Evolutionary conservation across 2,888 invertebrate genomes (phyloP).

Genomic region (Allophyes oxyacanthae): DNA sequence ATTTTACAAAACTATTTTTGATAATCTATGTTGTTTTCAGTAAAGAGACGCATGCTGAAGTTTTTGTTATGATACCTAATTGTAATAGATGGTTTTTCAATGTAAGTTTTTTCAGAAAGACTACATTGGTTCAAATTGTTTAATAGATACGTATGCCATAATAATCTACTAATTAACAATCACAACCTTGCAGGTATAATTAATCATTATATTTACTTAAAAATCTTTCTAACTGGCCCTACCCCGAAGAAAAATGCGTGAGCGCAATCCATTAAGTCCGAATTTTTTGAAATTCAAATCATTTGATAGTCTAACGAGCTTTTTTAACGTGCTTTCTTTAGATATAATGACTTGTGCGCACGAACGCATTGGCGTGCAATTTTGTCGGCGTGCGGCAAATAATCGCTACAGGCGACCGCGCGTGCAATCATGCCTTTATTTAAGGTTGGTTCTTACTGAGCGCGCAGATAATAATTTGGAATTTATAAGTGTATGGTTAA

Average conservation of each 20-base stretch:
- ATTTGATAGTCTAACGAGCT: conserved; percentile 55
- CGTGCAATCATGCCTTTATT: conserved; percentile 73
- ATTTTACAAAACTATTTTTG: too few species aligned
- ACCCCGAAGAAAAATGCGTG: conserved; percentile 26
- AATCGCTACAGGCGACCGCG: conserved; percentile 77
- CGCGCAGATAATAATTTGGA: conserved; percentile 22
- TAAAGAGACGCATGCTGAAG: too few species aligned
- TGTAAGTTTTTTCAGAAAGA: too few species aligned
- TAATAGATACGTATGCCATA: too few species aligned
- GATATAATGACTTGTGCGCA: conserved; percentile 55
- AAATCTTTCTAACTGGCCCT: neutral
- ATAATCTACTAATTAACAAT: too few species aligned
- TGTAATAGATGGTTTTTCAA: too few species aligned
- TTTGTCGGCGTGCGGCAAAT: conserved; percentile 83
- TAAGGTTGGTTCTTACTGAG: conserved; percentile 64
- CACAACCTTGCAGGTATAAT: too few species aligned
- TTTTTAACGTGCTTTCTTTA: conserved; percentile 53
- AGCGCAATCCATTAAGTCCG: conserved; percentile 33
- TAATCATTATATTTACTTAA: too few species aligned
- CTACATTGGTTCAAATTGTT: too few species aligned
- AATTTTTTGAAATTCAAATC: conserved; percentile 49
- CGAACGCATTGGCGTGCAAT: conserved; percentile 79
- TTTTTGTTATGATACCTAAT: too few species aligned
- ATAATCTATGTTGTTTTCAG: too few species aligned
- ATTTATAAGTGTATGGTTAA: conserved; percentile 13